A percentile compares a stretch with the other conserved stretches of the same genome.
phyloP scores from a whole-genome alignment of 2,113 vertebrate genomes.

The Phrynosoma platyrhinos region DNA sequence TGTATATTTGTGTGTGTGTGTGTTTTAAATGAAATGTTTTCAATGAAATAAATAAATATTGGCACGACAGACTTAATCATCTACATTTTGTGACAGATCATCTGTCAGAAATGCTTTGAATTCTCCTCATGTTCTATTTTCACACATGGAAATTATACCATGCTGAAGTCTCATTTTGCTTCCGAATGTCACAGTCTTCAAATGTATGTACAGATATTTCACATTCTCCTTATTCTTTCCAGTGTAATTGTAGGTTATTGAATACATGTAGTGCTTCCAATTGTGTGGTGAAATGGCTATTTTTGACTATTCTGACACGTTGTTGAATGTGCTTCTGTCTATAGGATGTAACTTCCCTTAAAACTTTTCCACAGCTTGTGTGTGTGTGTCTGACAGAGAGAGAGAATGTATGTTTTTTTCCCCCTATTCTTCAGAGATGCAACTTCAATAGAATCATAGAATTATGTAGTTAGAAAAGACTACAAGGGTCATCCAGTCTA shows the following conservation, averaged over 20 bases:
- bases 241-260: slow-evolving; percentile 6
- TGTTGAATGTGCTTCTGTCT: background rate
- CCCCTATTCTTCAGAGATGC: too few species aligned
- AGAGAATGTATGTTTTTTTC: background rate
- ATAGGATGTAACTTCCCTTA: background rate
- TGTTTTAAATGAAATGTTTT: background rate
- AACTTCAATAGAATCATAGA: too few species aligned
- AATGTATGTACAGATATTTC: background rate
- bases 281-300: background rate
- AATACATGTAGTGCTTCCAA: background rate
- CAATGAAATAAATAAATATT: background rate
- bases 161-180: slow-evolving; percentile 4
- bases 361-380: background rate
- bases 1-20: background rate
- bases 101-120: background rate
- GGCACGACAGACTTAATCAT: background rate
- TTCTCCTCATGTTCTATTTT: background rate
- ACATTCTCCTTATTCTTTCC: background rate
- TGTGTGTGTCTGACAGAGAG: background rate
- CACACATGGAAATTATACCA: background rate
- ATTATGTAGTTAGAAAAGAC: too few species aligned
- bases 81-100: background rate
- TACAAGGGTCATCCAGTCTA: too few species aligned
- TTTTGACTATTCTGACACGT: background rate
- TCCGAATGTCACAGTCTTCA: background rate